Base-by-base conservation (phyloP, 2,797 vertebrate genomes). In the Silurus aristotelis region DNA sequence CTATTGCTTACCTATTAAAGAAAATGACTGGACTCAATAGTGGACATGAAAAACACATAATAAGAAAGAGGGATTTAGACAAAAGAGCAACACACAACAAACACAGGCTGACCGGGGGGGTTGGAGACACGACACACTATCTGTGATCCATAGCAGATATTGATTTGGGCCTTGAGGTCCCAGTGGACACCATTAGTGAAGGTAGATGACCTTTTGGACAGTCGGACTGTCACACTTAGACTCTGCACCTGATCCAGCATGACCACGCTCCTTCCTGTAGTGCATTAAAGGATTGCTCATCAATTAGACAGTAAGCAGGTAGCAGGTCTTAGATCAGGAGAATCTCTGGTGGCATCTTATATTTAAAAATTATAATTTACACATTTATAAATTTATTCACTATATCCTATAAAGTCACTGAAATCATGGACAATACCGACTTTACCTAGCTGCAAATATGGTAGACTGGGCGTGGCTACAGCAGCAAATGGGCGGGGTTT, bases 161-260 rank as follows among this genome's bases (percentile, higher is more conserved):
- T 93, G 94, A 95, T 94, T 89, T 73, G 67, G 88, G 85, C 88
- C 91, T 87, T 88, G 87, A 89, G 89, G 88, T 93, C 93, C 92
- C 92, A 83, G 87, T 14, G 85, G 93, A 93, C 89, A 90, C 89
- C 87, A 88, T 92, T 92, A 93, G 94, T 93, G 92, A 92, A 92
- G 89, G 89, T 89, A 91, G 90, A 91, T 91, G 89, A 93, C 92
- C 93, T 94, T 91, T 91, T 88, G 92, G 92, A 93, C 93, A 91
- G 83, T 89, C 73, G 70, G 87, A 83, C 78, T 84, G 83, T 84
- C 87, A 84, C 87, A 84, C 88, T 79, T 77, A 89, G 86, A 85
- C 67, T 76, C 88, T 85, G 91, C 87, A 87, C 78, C 84, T 61
- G 46, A 80, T 90, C 84, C 83, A 86, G 80, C 27, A 71, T 84